These are phyloP conservation scores for Montipora foliosa DNA, from an alignment of 64 coral and sea anemone species.

Conservation along the genomic window DNA sequence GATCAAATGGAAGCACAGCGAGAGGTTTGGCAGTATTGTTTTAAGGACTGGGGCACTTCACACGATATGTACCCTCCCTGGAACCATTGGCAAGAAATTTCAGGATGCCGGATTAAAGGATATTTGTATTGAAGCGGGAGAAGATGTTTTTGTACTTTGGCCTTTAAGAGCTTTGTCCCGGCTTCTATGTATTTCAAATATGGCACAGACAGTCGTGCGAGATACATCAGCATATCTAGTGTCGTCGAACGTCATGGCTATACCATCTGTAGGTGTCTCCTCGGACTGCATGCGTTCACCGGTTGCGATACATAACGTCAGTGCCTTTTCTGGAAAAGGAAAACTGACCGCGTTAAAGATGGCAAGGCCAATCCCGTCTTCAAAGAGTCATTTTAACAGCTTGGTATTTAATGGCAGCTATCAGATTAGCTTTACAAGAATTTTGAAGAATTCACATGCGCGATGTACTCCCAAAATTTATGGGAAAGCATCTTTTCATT, in stretches of 20 bases:
- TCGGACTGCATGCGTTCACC: slow-evolving; percentile 56
- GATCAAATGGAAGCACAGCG: slow-evolving; percentile 34
- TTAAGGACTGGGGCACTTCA: slow-evolving; percentile 50
- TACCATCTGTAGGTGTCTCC: slow-evolving; percentile 39
- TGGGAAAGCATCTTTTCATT: too few relatives aligned
- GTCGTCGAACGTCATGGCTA: slow-evolving; percentile 19
- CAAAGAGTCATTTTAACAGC: slow-evolving; percentile 23
- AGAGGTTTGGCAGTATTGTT: slow-evolving; percentile 30
- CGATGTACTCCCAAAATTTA: too few relatives aligned
- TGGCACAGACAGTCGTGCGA: slow-evolving; percentile 22
- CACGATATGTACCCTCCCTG: slow-evolving; percentile 37
- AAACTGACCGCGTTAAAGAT: slow-evolving; percentile 51
- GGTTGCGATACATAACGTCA: slow-evolving; percentile 38
- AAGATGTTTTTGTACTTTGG: slow-evolving; percentile 50
- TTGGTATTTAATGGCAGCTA: slow-evolving; percentile 7
- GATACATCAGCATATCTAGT: slow-evolving; percentile 22
- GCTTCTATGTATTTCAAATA: slow-evolving; percentile 53
- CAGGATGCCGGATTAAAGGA: slow-evolving; percentile 44
- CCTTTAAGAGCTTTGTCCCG: slow-evolving; percentile 48
- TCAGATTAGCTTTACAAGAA: neutral
- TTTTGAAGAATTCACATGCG: slow-evolving; percentile 22
- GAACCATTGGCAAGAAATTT: slow-evolving; percentile 55
- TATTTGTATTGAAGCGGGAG: slow-evolving; percentile 42
- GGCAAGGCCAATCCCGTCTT: slow-evolving; percentile 3
- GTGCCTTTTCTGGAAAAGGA: slow-evolving; percentile 58